Evolutionary conservation across 2,888 invertebrate species (phyloP), one percentile per base, ranked within the genome.

Genomic region (Steromphala cineraria): DNA sequence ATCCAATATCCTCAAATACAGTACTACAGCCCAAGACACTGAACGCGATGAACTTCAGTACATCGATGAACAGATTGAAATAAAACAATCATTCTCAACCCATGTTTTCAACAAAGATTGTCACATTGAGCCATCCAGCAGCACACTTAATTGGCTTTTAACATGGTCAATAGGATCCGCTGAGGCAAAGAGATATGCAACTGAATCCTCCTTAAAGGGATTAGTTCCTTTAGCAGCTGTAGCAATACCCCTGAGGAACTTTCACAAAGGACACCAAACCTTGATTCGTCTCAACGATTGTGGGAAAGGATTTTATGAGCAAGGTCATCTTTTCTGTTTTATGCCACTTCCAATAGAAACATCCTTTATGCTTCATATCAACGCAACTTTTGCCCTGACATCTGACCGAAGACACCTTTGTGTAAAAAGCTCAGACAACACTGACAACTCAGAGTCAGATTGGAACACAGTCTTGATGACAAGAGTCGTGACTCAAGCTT

Each of bases 381-480:
- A 92, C 83, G 92, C 89, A 0, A 85, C 88, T 15, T 93, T 93
- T 87, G 84, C 89, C 21, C 87, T 92, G 8, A 86, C 87, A 13
- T 87, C 89, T 15, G 88, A 89, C 40, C 79, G 92, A 17, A 83
- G 88, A 36, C 84, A 87, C 31, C 84, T 92, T 19, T 46, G 75
- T 17, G 80, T 81, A 24, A 80, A 55, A 28, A 87, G 86, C 10
- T 84, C 83, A 67, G 91, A 91, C 78, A 90, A 91, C 80, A 89
- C 87, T 52, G n/a, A 67, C 5, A 79, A 75, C 67, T 10, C 19
- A 19, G 77, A 79, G 67, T 81, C 78, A 36, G 84, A 84, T 52
- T 90, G 90, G 90, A 90, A 90, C 80, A 82, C 85, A 13, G 84
- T 84, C 19, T 81, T 89, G 53, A 53, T 89, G 74, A 21, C 80